Evolutionary conservation across 2,888 invertebrate genomes (phyloP), one percentile per base, ranked within the genome.

Genomic region (Acronicta psi): DNA sequence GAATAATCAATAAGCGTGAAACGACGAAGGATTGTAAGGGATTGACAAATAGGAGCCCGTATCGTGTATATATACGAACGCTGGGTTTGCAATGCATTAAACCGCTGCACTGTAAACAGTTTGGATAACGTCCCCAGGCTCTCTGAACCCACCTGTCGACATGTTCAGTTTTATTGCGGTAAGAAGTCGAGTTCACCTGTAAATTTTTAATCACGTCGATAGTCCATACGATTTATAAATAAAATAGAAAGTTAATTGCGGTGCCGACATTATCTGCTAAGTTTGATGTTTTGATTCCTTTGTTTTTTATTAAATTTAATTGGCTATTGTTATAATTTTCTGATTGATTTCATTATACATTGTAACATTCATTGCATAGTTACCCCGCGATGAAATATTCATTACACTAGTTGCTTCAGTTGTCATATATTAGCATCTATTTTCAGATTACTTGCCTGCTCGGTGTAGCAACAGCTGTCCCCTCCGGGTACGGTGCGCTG

Each of bases 1-100:
- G 89, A 88, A 91, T 91, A 88, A 67, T 75, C 86, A 91, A 89
- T 87, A 74, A 89, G 89, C 90, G 91, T 92, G 87, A 89, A 87
- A 84, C 79, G 72, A 75, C 73, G 82, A 84, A 90, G 89, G 89
- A 88, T 86, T 81, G 77, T 68, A 61, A 58, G 56, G 80, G 64
- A 85, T 91, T 89, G 82, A 87, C 85, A 86, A 88, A 90, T 75
- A 69, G 76, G 72, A 71, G 74, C 52, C 52, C 57, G 57, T 54
- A 47, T 55, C 62, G 59, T 38, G 83, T 93, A 93, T 93, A 93
- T 84, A 92, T 88, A 76, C 80, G 59, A 66, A 50, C 71, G 60
- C 43, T 53, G 29, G 55, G 65, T 54, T 67, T 34, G 46, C 46
- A 53, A 60, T 57, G 68, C 77, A 75, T 75, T 77, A 79, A 67